Evolutionary conservation across 2,888 invertebrate genomes (phyloP).

Genomic region (Zelleria hepariella): DNA sequence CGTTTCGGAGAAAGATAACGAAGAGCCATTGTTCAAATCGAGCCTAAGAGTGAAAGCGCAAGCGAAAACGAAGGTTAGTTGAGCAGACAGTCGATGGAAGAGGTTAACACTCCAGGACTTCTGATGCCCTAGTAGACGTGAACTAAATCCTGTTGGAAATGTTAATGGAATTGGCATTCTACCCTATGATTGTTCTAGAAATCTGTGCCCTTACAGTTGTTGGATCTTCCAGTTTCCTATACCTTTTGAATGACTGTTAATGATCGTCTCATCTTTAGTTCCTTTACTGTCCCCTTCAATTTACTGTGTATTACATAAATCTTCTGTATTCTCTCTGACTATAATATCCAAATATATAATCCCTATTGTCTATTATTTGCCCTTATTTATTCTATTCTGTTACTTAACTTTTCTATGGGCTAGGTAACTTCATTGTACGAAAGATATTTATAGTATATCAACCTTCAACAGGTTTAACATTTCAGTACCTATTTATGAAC

Average conservation of each 20-base stretch:
- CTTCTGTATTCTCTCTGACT: neutral
- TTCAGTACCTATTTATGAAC: no score
- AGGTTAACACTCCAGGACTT: neutral
- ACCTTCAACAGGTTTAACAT: no score
- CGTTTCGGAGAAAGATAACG: constrained; percentile 49
- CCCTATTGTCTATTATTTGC: neutral
- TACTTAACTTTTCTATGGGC: neutral
- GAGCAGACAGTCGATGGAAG: constrained; percentile 5
- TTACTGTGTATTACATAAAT: neutral
- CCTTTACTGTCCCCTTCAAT: neutral
- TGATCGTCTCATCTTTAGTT: neutral
- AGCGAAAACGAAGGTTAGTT: constrained; percentile 61
- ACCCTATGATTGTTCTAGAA: neutral
- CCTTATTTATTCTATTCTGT: neutral
- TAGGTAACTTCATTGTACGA: neutral
- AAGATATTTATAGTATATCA: no score
- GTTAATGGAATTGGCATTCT: neutral
- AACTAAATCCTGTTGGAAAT: neutral
- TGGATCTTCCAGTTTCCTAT: no score
- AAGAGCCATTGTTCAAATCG: constrained; percentile 65
- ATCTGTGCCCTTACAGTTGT: neutral
- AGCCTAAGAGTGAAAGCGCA: constrained; percentile 54
- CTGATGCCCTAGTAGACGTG: neutral
- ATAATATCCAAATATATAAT: neutral
- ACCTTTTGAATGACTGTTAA: no score